Evolutionary conservation across 2,113 vertebrate species (phyloP), one percentile per base, ranked within the genome.

Genomic region (Colinus virginianus): DNA sequence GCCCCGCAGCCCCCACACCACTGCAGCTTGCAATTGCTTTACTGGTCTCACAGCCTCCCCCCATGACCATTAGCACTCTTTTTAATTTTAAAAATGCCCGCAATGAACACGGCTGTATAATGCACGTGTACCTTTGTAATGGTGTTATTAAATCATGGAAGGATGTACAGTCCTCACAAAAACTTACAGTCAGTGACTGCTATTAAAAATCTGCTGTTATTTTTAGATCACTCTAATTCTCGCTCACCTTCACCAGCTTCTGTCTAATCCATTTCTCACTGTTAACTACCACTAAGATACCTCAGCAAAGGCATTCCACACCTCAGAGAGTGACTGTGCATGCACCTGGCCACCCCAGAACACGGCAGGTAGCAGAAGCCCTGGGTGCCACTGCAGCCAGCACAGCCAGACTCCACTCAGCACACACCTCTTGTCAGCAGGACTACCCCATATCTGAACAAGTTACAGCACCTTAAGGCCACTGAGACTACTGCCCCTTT

Each of bases 191-290:
- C 28, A 49, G 53, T 71, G 45, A 59, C 53, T 61, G 38, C 58
- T 69, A 42, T 69, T 58, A 94, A 93, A 94, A 84, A 79, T 75
- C 94, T 96, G 58, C 20, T 82, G 55, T 51, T 96, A 92, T 92
- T 94, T 92, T 96, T 94, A 94, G 59, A 79, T 85, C 75, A 51
- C 42, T 56, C 58, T 96, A 93, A 94, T 94, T 94, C 93, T 79
- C 82, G 42, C 32, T 94, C 74, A 94, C 84, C 87, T 93, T 94
- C 81, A 74, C 22, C 3, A 92, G 71, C 63, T 8, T 79, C 79
- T 46, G 16, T 25, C 82, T 93, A 95, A 95, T 93, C 78, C 78
- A 87, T 94, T 93, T 90, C 87, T 88, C 59, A 85, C 30, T 36
- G 70, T 83, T 89, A 95, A 88, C 72, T 76, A 91, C 84, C 45